Base-by-base conservation (phyloP, 2,888 invertebrate species). In the Phorcus lineatus region DNA sequence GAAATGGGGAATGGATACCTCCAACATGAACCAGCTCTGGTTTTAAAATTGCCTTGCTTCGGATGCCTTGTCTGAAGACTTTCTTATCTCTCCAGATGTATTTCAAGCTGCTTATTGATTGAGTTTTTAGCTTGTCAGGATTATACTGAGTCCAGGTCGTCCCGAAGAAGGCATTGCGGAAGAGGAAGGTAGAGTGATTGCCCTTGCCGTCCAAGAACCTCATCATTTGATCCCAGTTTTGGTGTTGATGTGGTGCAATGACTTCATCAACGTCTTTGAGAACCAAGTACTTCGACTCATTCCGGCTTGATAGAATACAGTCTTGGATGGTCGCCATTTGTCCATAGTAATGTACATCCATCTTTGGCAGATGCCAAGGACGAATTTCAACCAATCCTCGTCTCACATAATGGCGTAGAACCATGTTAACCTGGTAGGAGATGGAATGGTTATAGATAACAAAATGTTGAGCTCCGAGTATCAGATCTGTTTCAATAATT, bases 261-360 rank as follows among this genome's bases (percentile, higher is more conserved):
- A 75, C 19, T 24, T 75, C 74, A 31, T 75, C 74, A 22, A 75
- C 13, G n/a, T 75, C 74, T 24, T 75, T 75, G 22, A 75, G 19
- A 19, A 53, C 52, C 7, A 75, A 7, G 52, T 52, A 75, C 22
- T 19, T 75, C 17, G 24, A 28, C 22, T 28, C 19, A 11, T 3
- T 24, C 3, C 22, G 22, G 52, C 52, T 75, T 13, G 53, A 22
- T 2, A 22, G n/a, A 13, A 52, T 19, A 24, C 74, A 75, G 31
- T 75, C 74, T 24, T 75, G 74, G 13, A 53, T 24, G 19, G 31
- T 24, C 1, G 24, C 74, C 52, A 75, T 17, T 28, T 75, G 74
- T 11, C 52, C 74, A 22, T 53, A n/a, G 28, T 75, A 53, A 7
- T 75, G 74, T 1, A 75, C 24, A 4, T 75, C 28, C 13, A 4